Percentiles rank a stretch among this genome's conserved stretches.
Evolutionary conservation across 2,113 vertebrate species (phyloP).

Genomic region (Mus spicilegus): DNA sequence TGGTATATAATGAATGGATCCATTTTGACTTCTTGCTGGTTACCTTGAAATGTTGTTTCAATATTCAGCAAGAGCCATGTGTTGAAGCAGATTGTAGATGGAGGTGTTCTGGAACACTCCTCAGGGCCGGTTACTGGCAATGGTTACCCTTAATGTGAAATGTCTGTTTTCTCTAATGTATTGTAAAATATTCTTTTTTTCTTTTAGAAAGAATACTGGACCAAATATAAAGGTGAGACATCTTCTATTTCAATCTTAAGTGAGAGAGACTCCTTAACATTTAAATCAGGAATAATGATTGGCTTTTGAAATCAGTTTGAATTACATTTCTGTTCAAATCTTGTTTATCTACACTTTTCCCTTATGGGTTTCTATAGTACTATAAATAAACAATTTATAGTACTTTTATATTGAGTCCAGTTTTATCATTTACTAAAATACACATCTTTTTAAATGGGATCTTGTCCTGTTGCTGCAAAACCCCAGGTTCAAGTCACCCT

Average conservation of each 20-base stretch:
- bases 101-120: background rate
- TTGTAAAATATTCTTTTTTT: slow-evolving; percentile 61
- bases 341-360: background rate
- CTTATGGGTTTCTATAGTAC: background rate
- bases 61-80: background rate
- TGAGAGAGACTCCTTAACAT: background rate
- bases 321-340: slow-evolving; percentile 18
- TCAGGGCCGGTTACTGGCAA: background rate
- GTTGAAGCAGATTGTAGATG: too few relatives aligned
- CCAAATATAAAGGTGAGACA: slow-evolving; percentile 91
- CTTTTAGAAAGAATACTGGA: slow-evolving; percentile 93
- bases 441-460: background rate
- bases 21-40: background rate
- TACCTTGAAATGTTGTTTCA: background rate
- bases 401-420: background rate
- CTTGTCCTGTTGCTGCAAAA: background rate
- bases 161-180: slow-evolving; percentile 32
- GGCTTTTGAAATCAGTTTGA: background rate
- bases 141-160: background rate
- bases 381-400: background rate
- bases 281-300: background rate
- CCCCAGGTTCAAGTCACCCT: background rate
- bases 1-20: background rate
- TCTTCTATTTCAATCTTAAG: background rate
- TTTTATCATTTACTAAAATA: slow-evolving; percentile 21